Percentiles rank a stretch among this genome's conserved stretches.
Evolutionary conservation across 2,888 invertebrate species (phyloP).

Genomic region (Morpho deidamia): DNA sequence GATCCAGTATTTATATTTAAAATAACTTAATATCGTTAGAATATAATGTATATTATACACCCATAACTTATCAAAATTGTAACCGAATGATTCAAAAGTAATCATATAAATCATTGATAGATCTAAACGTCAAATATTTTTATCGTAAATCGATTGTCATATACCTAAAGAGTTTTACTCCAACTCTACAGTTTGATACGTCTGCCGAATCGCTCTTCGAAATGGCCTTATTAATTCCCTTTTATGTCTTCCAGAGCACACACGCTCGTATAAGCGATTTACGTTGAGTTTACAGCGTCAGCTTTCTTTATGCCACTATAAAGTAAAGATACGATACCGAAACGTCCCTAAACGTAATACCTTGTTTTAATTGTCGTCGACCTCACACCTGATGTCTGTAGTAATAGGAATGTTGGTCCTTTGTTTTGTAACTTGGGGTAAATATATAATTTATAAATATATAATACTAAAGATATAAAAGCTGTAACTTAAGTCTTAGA

Average conservation of each 20-base stretch:
- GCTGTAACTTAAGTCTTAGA: too few relatives aligned
- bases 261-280: constrained; percentile 58
- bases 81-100: too few relatives aligned
- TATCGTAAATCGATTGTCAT: constrained; percentile 33
- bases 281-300: constrained; percentile 59
- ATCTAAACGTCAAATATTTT: too few relatives aligned
- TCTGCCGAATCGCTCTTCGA: constrained; percentile 58
- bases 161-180: constrained; percentile 50
- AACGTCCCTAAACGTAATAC: constrained; percentile 44
- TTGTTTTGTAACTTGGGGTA: constrained; percentile 24
- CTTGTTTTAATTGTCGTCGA: constrained; percentile 60
- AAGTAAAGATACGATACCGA: constrained; percentile 50
- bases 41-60: too few relatives aligned
- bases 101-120: too few relatives aligned
- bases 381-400: constrained; percentile 46
- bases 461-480: too few relatives aligned
- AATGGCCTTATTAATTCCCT: constrained; percentile 75
- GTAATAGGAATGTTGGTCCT: constrained; percentile 34
- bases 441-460: background rate
- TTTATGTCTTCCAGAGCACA: constrained; percentile 62
- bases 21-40: too few relatives aligned
- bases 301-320: constrained; percentile 72
- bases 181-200: constrained; percentile 40
- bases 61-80: too few relatives aligned
- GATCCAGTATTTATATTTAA: too few relatives aligned